These are phyloP conservation scores for Plecotus auritus DNA, from an alignment of 2,113 vertebrate genomes.

Conservation along the genomic window DNA sequence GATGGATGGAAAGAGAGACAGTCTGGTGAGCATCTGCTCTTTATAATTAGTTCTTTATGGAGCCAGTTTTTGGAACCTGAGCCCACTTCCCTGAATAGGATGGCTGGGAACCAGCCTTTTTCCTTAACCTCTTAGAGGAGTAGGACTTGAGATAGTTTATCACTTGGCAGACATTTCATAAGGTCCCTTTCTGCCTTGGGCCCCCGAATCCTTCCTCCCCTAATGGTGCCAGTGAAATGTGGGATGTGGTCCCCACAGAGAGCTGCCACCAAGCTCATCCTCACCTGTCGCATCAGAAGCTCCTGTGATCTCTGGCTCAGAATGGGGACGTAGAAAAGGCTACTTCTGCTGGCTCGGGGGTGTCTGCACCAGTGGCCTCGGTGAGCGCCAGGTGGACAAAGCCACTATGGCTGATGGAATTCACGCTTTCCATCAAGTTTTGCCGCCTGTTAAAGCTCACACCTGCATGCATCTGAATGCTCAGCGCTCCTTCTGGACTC, in stretches of 20 bases:
- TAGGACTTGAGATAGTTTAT: background rate
- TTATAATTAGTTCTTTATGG: background rate
- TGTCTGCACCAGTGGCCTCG: background rate
- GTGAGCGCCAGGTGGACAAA: background rate
- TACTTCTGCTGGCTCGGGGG: background rate
- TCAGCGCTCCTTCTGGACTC: background rate
- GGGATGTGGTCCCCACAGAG: background rate
- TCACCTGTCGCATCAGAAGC: background rate
- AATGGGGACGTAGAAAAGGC: background rate
- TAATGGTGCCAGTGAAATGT: background rate
- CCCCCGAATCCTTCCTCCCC: background rate
- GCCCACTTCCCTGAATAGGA: rapidly evolving
- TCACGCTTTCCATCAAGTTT: background rate
- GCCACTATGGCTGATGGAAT: background rate
- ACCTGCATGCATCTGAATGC: background rate
- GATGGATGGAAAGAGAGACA: rapidly evolving
- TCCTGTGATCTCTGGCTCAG: background rate
- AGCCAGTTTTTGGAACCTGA: background rate
- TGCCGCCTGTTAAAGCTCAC: background rate
- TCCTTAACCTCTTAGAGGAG: background rate
- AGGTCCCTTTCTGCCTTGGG: background rate
- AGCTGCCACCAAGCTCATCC: background rate
- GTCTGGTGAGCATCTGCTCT: background rate
- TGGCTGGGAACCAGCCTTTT: background rate
- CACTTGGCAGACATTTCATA: background rate